Conservation (phyloP, 2,888 invertebrate genomes). For the Mantis religiosa region DNA sequence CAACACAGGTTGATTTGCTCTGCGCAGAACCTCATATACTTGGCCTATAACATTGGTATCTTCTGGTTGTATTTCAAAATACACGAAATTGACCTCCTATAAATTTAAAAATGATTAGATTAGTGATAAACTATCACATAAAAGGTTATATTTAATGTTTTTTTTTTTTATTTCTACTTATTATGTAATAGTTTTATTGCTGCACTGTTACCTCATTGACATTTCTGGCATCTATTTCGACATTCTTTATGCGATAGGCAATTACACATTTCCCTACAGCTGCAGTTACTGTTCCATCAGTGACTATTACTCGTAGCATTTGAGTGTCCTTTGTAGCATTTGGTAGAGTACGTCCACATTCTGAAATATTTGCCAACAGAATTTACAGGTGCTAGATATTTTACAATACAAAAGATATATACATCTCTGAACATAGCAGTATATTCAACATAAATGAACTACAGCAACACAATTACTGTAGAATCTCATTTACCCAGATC, state of each 20-base stretch:
- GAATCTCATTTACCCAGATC: too few relatives aligned
- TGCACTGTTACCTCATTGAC: slow-evolving; percentile 53
- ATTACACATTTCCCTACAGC: slow-evolving; percentile 64
- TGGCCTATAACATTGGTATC: slow-evolving; percentile 40
- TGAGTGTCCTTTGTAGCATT: slow-evolving; percentile 31
- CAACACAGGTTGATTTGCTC: slow-evolving; percentile 47
- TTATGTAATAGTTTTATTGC: too few relatives aligned
- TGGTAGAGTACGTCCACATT: slow-evolving; percentile 52
- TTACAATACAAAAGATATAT: too few relatives aligned
- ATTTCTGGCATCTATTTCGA: slow-evolving; percentile 59
- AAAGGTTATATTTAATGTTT: too few relatives aligned
- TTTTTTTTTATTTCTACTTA: too few relatives aligned
- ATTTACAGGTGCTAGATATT: neutral
- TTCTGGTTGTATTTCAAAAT: slow-evolving; percentile 40
- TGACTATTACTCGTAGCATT: slow-evolving; percentile 47
- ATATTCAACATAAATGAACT: too few relatives aligned
- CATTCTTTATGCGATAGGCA: slow-evolving; percentile 60
- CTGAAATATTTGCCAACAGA: slow-evolving; percentile 40
- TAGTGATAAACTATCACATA: slow-evolving; percentile 7
- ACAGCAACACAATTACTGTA: too few relatives aligned
- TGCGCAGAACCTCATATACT: slow-evolving; percentile 39
- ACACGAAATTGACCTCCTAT: slow-evolving; percentile 44
- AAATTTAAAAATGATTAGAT: neutral
- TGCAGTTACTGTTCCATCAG: slow-evolving; percentile 55
- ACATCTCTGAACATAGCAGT: too few relatives aligned